Evolutionary conservation across 1,140 invertebrate species (phyloP), one percentile per base, ranked within the genome.

Genomic region (Dendroctonus ponderosae): DNA sequence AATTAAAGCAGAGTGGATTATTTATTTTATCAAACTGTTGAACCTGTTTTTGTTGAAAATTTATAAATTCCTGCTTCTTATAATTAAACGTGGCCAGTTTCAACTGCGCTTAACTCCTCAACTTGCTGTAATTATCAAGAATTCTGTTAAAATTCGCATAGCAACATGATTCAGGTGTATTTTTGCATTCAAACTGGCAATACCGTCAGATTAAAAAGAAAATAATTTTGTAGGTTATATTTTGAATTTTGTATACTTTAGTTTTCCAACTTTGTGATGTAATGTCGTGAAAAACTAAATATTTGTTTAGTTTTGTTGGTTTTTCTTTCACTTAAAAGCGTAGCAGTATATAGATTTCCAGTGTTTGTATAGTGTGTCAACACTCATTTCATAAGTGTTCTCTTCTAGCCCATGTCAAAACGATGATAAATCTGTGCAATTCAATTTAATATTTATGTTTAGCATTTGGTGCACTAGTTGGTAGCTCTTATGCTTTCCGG

Each of bases 261-360:
- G 12, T 52, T 9, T 9, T 6, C 26, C 50, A 0, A 52, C 50
- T 5, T 52, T 14, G 54, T 57, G 54, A 57, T 57, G 54, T 57
- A 57, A 57, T 57, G 50, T 57, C 38, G n/a, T 57, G 40, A 41
- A 14, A 41, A 57, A 41, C 11, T 57, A 42, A 14, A 40, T 41
- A 57, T 48, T 48, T 57, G 38, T 42, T 57, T 42, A 57, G 26
- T 57, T 57, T 42, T 57, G 54, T 57, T 57, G 40, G 12, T 52
- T 52, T 52, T 52, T 3, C 43, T 41, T 57, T 41, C 54, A 42
- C 26, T 12, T 39, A 41, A 26, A 42, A 12, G 1, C 4, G n/a
- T 9, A 42, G 12, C 9, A 57, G 5, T 8, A n/a, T n/a, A 41
- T 57, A 42, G 40, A 42, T 57, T 57, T 57, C 26, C n/a, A 5